Evolutionary conservation across 2,888 invertebrate genomes (phyloP).

Genomic region (Polymixis lichenea): DNA sequence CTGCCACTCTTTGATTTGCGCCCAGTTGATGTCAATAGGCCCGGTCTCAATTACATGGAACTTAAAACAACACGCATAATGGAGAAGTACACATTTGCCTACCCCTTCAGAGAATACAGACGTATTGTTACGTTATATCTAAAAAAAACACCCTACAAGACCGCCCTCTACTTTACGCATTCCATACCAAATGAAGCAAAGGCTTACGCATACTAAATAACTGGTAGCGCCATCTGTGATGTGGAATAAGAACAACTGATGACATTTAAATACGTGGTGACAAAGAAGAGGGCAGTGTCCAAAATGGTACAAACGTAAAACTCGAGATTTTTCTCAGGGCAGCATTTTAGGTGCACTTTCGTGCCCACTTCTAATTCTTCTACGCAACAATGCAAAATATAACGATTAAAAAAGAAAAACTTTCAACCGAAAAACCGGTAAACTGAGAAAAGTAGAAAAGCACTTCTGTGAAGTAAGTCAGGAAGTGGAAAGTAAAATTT

Average conservation of each 20-base stretch:
- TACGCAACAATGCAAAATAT: background rate
- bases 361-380: background rate
- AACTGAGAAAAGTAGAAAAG: background rate
- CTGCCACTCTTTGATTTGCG: too few species aligned
- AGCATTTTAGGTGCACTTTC: background rate
- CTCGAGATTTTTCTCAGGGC: background rate
- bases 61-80: background rate
- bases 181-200: background rate
- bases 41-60: too few species aligned
- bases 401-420: background rate
- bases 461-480: background rate
- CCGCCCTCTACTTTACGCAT: background rate
- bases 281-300: slow-evolving; percentile 19
- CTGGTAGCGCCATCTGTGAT: slow-evolving; percentile 39
- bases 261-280: background rate
- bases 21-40: too few species aligned
- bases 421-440: background rate
- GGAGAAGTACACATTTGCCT: background rate
- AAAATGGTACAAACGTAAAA: background rate
- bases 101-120: too few species aligned
- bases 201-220: background rate
- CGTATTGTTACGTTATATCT: background rate
- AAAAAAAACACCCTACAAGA: background rate
- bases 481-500: background rate
- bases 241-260: background rate